Evolutionary conservation across 2,113 vertebrate species (phyloP).

Genomic region (Hyla sarda): DNA sequence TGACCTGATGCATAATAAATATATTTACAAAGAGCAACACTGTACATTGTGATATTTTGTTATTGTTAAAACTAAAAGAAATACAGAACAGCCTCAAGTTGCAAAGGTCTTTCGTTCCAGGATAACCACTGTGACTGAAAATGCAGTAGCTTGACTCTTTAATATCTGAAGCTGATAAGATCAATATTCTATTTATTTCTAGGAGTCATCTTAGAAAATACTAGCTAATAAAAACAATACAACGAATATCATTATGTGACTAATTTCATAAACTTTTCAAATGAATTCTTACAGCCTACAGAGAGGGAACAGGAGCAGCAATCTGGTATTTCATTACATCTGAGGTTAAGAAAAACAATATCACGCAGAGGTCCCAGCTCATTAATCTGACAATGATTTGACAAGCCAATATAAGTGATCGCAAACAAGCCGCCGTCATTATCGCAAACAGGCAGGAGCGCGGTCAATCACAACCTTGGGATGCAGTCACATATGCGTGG

Average conservation of each 20-base stretch:
- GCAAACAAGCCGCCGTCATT: conserved; percentile 48
- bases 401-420: conserved; percentile 51
- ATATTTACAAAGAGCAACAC: no score
- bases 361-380: conserved; percentile 49
- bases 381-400: conserved; percentile 55
- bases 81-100: no score
- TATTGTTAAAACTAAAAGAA: no score
- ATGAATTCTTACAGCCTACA: not conserved
- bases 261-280: not conserved
- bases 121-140: not conserved
- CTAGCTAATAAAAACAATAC: not conserved
- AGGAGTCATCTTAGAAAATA: not conserved
- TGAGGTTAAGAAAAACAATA: conserved; percentile 44
- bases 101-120: no score
- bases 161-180: not conserved
- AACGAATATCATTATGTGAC: not conserved
- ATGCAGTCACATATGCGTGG: conserved; percentile 40
- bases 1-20: no score
- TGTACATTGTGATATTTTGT: no score
- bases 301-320: not conserved
- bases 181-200: not conserved
- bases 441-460: conserved; percentile 40
- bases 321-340: not conserved
- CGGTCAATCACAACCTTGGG: conserved; percentile 42
- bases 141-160: not conserved